A percentile compares a stretch with the other conserved stretches of the same genome.
Conservation (phyloP, 2,113 vertebrate species). For the Picathartes gymnocephalus region DNA sequence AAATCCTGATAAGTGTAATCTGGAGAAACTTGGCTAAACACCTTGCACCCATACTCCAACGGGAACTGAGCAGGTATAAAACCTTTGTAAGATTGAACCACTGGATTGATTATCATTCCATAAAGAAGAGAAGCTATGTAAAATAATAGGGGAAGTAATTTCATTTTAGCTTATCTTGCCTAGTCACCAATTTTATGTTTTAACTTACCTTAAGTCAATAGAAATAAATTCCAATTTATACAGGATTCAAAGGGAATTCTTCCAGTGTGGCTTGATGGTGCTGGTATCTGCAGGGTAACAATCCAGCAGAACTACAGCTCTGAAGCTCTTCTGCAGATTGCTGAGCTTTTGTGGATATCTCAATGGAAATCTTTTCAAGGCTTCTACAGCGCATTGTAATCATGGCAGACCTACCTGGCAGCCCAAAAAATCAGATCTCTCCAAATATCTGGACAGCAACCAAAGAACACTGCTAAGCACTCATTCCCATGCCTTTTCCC, state of each 20-base stretch:
- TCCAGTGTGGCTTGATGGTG: background rate
- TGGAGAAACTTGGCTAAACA: background rate
- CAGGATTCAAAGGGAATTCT: background rate
- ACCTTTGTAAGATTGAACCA: background rate
- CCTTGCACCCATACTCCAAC: background rate
- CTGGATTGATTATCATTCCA: background rate
- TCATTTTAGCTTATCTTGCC: background rate
- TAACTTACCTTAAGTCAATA: background rate
- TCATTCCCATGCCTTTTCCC: constrained; percentile 34
- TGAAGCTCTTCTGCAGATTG: background rate
- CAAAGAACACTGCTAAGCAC: constrained; percentile 7
- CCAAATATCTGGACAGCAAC: constrained; percentile 32
- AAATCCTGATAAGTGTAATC: background rate
- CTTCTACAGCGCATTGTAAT: background rate
- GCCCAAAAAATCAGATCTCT: background rate
- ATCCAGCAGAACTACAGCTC: background rate
- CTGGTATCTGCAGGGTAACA: background rate
- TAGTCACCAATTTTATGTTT: background rate
- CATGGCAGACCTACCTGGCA: constrained; percentile 6
- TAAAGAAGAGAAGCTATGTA: background rate
- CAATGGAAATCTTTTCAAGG: background rate
- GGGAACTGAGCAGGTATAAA: background rate
- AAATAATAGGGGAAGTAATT: background rate
- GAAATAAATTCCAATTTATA: background rate
- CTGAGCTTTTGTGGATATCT: background rate